Conservation (phyloP, 2,797 vertebrate genomes). For the Vultur gryphus region DNA sequence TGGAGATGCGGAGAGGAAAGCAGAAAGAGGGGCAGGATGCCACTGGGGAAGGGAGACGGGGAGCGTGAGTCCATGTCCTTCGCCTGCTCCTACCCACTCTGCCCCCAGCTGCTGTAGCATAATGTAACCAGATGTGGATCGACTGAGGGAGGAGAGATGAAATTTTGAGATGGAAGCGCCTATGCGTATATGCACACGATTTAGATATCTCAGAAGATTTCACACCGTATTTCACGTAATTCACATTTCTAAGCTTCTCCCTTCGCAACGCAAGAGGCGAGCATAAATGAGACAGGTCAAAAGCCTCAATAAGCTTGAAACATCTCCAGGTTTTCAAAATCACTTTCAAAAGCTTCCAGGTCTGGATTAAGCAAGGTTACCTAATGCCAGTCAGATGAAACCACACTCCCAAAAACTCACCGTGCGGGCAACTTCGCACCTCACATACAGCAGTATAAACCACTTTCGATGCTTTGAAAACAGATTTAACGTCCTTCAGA, state of each 20-base stretch:
- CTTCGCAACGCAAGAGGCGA: neutral
- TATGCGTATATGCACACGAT: neutral
- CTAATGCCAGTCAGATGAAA: neutral
- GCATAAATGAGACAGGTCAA: constrained; percentile 10
- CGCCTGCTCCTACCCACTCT: neutral
- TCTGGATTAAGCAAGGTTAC: neutral
- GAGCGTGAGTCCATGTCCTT: accelerated
- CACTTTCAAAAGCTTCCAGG: neutral
- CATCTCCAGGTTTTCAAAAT: neutral
- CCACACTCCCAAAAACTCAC: neutral
- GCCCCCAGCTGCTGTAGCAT: neutral
- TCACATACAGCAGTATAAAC: neutral
- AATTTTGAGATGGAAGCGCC: neutral
- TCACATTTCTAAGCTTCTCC: constrained; percentile 1
- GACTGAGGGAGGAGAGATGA: neutral
- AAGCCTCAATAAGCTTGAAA: constrained; percentile 2
- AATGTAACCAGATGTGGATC: accelerated
- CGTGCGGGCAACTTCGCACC: accelerated
- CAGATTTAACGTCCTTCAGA: neutral
- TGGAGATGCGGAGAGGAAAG: accelerated
- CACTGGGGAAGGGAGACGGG: neutral
- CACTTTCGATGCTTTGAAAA: neutral
- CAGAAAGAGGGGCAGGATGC: neutral
- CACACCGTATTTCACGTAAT: neutral
- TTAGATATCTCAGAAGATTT: constrained; percentile 41